These are phyloP conservation scores for Argynnis bischoffii DNA, from an alignment of 2,888 invertebrate species.

Conservation along the genomic window DNA sequence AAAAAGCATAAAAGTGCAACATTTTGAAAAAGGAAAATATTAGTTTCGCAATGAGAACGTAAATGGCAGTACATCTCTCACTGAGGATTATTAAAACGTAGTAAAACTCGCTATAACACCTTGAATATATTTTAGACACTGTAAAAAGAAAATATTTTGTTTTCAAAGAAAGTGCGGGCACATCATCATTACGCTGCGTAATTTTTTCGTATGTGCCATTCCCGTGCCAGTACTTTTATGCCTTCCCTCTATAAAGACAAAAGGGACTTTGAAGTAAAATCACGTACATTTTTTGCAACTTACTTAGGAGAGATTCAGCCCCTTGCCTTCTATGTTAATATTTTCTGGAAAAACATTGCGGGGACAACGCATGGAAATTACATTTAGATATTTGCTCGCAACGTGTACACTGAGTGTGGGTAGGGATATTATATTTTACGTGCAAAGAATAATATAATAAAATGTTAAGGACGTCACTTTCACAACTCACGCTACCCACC, in stretches of 20 bases:
- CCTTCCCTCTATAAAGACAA: slow-evolving; percentile 81
- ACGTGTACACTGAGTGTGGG: slow-evolving; percentile 77
- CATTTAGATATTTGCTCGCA: slow-evolving; percentile 81
- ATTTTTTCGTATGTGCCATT: slow-evolving; percentile 81
- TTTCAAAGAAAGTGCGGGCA: slow-evolving; percentile 74
- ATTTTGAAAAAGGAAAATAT: slow-evolving; percentile 38
- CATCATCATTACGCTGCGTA: slow-evolving; percentile 81
- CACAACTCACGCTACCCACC: slow-evolving; percentile 39
- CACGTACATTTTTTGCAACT: slow-evolving; percentile 83
- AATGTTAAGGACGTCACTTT: slow-evolving; percentile 71
- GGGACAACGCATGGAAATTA: slow-evolving; percentile 82
- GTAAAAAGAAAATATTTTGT: slow-evolving; percentile 78
- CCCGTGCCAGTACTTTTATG: slow-evolving; percentile 79
- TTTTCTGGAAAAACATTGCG: slow-evolving; percentile 82
- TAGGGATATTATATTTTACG: slow-evolving; percentile 82
- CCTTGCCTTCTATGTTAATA: slow-evolving; percentile 81
- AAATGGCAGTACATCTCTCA: slow-evolving; percentile 34
- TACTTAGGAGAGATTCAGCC: slow-evolving; percentile 82
- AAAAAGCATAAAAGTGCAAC: slow-evolving; percentile 39
- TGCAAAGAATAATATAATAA: slow-evolving; percentile 81
- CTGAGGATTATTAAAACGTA: slow-evolving; percentile 43
- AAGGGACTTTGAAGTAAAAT: slow-evolving; percentile 83
- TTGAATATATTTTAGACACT: slow-evolving; percentile 74
- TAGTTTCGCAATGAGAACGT: slow-evolving; percentile 42
- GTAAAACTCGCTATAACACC: slow-evolving; percentile 56